Evolutionary conservation across 2,113 vertebrate genomes (phyloP).

Genomic region (Megaceryle torquata): DNA sequence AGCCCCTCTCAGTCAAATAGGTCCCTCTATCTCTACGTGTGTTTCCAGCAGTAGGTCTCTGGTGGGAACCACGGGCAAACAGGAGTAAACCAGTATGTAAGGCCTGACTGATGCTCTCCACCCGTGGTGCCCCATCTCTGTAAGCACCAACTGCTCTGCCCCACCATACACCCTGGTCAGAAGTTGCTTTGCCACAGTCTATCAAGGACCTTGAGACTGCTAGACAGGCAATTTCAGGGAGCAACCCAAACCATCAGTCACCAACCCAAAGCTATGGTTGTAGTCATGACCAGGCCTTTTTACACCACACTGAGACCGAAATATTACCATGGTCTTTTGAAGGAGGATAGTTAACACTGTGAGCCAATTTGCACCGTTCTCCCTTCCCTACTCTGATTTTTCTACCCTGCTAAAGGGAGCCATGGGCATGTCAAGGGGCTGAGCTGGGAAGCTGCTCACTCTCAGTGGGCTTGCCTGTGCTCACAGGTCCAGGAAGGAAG

Average conservation of each 20-base stretch:
- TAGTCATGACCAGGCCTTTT: neutral
- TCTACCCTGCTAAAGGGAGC: neutral
- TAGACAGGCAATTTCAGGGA: neutral
- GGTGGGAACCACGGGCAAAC: neutral
- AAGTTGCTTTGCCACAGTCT: neutral
- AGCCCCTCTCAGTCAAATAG: neutral
- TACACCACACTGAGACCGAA: neutral
- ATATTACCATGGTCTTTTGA: neutral
- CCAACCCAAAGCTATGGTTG: neutral
- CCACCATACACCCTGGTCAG: accelerated
- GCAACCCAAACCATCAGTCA: neutral
- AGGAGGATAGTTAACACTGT: neutral
- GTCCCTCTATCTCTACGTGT: accelerated
- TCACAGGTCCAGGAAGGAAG: neutral
- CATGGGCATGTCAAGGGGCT: accelerated
- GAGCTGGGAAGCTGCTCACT: neutral
- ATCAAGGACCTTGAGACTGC: neutral
- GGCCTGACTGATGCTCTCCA: neutral
- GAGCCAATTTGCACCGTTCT: neutral
- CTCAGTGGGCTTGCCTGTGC: neutral
- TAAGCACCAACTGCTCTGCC: neutral
- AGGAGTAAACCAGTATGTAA: neutral
- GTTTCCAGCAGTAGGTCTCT: neutral
- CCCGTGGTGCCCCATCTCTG: neutral
- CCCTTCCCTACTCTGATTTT: neutral